These are phyloP conservation scores for Ophion ellenae DNA, from an alignment of 2,888 invertebrate genomes.

Conservation along the genomic window DNA sequence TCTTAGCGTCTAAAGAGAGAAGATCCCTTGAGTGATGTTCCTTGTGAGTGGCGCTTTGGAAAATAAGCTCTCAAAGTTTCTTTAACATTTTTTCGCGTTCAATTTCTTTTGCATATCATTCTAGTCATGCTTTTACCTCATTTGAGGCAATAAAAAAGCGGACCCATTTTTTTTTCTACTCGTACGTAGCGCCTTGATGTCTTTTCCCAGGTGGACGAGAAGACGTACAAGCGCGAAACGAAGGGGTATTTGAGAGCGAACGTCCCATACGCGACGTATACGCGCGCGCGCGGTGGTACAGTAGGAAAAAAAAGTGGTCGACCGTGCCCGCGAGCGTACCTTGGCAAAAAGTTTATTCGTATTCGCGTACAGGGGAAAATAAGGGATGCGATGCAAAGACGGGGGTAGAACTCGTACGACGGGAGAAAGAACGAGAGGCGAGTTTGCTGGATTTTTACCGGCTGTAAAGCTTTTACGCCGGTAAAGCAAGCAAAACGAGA, in stretches of 20 bases:
- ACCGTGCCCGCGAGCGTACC: conserved; percentile 9
- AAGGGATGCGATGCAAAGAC: neutral
- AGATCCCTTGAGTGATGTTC: too few species aligned
- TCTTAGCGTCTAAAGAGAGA: too few species aligned
- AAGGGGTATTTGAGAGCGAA: too few species aligned
- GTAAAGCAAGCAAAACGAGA: conserved; percentile 49
- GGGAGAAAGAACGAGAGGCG: conserved; percentile 33
- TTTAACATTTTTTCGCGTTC: too few species aligned
- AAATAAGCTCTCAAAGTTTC: too few species aligned
- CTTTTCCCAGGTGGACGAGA: too few species aligned
- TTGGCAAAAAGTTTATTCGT: conserved; percentile 40
- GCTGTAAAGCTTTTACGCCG: conserved; percentile 73
- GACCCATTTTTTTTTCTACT: too few species aligned
- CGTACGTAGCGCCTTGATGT: too few species aligned
- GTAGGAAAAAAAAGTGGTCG: neutral
- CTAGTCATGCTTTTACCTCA: too few species aligned
- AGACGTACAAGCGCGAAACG: neutral
- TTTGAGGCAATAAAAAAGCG: too few species aligned
- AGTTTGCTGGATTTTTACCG: conserved; percentile 72
- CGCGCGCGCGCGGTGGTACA: neutral
- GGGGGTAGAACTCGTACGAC: neutral
- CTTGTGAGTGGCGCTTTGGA: too few species aligned
- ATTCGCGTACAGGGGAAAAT: conserved; percentile 10
- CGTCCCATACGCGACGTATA: neutral
- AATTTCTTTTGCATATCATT: too few species aligned